phyloP scores from a whole-genome alignment of 2,113 vertebrate species.

The Triplophysa rosa region DNA sequence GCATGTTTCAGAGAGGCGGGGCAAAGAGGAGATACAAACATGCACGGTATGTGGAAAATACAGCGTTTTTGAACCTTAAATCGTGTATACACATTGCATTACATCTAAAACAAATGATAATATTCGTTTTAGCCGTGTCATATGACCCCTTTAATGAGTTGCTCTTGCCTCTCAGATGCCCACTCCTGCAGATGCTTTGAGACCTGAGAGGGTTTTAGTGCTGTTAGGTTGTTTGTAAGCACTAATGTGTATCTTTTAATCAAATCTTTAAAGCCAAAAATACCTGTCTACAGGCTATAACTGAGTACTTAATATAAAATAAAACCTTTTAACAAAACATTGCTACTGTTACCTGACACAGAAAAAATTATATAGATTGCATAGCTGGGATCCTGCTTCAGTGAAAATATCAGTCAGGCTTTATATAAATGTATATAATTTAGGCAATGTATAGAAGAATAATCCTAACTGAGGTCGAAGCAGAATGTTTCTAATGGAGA shows the following conservation, averaged over 20 bases:
- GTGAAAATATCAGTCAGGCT: too few relatives aligned
- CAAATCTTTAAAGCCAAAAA: neutral
- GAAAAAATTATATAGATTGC: neutral
- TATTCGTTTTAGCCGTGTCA: too few relatives aligned
- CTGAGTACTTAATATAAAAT: neutral
- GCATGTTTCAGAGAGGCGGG: too few relatives aligned
- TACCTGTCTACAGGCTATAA: neutral
- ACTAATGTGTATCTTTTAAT: slow-evolving; percentile 8
- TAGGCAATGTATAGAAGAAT: too few relatives aligned
- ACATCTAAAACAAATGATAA: too few relatives aligned
- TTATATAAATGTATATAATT: too few relatives aligned
- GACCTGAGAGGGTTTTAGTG: slow-evolving; percentile 5
- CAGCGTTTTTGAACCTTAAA: too few relatives aligned
- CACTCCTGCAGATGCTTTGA: neutral
- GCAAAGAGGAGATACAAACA: too few relatives aligned
- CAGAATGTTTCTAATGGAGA: neutral
- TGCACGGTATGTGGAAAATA: too few relatives aligned
- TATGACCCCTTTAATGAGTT: slow-evolving; percentile 12
- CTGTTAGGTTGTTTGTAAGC: neutral
- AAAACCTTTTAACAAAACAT: neutral
- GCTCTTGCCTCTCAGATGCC: slow-evolving; percentile 12
- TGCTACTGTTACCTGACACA: neutral
- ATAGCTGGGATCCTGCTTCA: too few relatives aligned
- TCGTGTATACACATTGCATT: too few relatives aligned
- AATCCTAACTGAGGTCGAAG: too few relatives aligned